Conservation (phyloP, 2,113 vertebrate genomes). For the Mormyrus lacerda region DNA sequence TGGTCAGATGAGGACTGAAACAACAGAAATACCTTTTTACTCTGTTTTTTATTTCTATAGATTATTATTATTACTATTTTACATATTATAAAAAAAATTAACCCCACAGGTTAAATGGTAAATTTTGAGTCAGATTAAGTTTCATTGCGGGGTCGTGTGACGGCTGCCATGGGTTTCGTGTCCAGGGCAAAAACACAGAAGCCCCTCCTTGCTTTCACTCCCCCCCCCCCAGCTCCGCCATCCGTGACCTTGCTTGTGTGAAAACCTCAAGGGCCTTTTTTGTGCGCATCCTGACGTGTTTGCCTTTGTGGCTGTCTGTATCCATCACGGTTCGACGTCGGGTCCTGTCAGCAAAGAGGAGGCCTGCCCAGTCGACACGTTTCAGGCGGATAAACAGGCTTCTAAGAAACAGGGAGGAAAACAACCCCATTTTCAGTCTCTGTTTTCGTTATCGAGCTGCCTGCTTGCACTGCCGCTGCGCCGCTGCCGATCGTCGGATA, state of each 20-base stretch:
- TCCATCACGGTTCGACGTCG: not conserved
- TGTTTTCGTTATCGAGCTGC: not conserved
- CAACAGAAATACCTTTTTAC: conserved; percentile 11
- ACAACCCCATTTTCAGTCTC: not conserved
- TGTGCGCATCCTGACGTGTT: not conserved
- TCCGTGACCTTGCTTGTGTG: not conserved
- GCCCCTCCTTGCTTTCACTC: not conserved
- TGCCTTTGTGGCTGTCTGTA: not conserved
- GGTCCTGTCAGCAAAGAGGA: not conserved
- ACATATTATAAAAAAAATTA: not conserved
- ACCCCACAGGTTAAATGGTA: not conserved
- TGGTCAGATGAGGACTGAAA: conserved; percentile 15
- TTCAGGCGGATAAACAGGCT: not conserved
- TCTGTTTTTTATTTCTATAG: not conserved
- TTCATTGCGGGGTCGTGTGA: not conserved
- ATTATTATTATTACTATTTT: too few relatives aligned
- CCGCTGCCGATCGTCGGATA: not conserved
- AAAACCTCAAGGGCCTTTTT: not conserved
- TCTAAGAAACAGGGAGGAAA: not conserved
- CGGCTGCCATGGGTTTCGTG: not conserved
- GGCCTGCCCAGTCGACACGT: not conserved
- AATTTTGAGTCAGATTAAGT: not conserved
- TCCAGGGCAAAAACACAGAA: not conserved
- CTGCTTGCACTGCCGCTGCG: too few relatives aligned
- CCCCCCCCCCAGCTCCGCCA: not conserved